Conservation (phyloP, 1,140 invertebrate species). For the Neotoxoptera formosana region DNA sequence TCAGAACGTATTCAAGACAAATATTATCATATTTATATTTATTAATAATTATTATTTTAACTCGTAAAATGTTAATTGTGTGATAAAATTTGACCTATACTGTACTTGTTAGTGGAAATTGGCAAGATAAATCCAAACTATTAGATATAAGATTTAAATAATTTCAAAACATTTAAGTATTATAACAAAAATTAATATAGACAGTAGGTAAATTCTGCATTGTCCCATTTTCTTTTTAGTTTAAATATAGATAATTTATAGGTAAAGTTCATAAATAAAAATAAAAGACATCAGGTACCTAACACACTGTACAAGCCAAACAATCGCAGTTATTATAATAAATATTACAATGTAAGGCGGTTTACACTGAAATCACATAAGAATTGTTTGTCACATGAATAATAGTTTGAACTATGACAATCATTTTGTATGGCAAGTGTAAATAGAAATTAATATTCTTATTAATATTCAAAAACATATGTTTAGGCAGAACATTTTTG, state of each 20-base stretch:
- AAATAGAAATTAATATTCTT: not conserved
- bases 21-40: slow-evolving; percentile 17
- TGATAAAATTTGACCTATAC: slow-evolving; percentile 12
- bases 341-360: not conserved
- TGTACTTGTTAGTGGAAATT: slow-evolving; percentile 17
- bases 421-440: not conserved
- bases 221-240: not conserved
- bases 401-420: not conserved
- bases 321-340: not conserved
- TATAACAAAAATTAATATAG: not conserved
- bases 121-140: not conserved
- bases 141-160: not conserved
- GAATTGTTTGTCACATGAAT: not conserved
- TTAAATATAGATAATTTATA: not conserved
- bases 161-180: not conserved
- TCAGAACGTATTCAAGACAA: slow-evolving; percentile 26
- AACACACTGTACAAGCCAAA: not conserved
- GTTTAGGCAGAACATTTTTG: not conserved
- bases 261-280: not conserved
- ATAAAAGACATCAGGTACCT: not conserved
- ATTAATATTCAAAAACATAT: not conserved
- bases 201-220: not conserved
- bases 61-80: not conserved
- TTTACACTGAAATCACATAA: not conserved
- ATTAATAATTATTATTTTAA: slow-evolving; percentile 40